phyloP scores from a whole-genome alignment of 2,797 vertebrate species.

The Tolypeutes matacus region DNA sequence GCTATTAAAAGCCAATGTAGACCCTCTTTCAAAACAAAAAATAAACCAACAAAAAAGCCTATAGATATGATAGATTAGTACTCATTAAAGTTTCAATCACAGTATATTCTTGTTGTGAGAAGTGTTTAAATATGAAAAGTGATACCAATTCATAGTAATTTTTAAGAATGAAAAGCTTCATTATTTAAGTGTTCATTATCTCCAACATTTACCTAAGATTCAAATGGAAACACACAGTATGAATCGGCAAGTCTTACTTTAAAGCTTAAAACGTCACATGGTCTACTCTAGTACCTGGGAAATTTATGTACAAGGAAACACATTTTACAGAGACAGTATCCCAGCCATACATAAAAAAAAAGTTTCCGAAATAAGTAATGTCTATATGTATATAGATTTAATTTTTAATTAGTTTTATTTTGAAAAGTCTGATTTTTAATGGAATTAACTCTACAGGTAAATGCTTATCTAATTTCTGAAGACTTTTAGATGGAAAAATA shows the following conservation, averaged over 20 bases:
- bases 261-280: slow-evolving; percentile 45
- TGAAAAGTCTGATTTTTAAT: slow-evolving; percentile 47
- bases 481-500: neutral
- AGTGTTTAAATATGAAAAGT: slow-evolving; percentile 66
- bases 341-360: neutral
- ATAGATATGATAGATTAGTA: slow-evolving; percentile 69
- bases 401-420: slow-evolving; percentile 56
- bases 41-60: neutral
- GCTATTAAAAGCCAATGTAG: slow-evolving; percentile 74
- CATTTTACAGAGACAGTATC: slow-evolving; percentile 41
- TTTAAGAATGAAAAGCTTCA: slow-evolving; percentile 44
- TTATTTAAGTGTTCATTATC: slow-evolving; percentile 77
- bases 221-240: slow-evolving; percentile 43
- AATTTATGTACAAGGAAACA: slow-evolving; percentile 50
- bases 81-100: slow-evolving; percentile 57
- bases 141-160: slow-evolving; percentile 48
- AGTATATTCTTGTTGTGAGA: slow-evolving; percentile 58
- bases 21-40: slow-evolving; percentile 33
- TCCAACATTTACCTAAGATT: slow-evolving; percentile 62
- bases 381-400: slow-evolving; percentile 33
- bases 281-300: neutral
- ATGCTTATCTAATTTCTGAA: slow-evolving; percentile 61
- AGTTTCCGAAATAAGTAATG: slow-evolving; percentile 26
- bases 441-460: neutral
- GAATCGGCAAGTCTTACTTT: slow-evolving; percentile 67